Evolutionary conservation across 2,888 invertebrate genomes (phyloP).

Genomic region (Mellilla xanthometata): DNA sequence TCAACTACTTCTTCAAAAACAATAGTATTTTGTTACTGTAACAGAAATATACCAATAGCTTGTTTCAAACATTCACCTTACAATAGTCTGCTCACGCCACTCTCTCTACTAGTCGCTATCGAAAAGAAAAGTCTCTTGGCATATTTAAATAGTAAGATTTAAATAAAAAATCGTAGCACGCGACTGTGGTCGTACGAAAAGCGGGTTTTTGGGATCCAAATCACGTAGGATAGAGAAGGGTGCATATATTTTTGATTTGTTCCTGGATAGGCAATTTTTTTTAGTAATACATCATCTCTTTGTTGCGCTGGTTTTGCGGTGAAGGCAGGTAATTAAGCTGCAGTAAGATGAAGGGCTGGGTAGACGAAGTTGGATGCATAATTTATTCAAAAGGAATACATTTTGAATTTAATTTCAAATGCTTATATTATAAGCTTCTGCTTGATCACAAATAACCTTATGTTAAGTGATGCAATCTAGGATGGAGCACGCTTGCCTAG

Average conservation of each 20-base stretch:
- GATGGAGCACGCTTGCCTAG: too few relatives aligned
- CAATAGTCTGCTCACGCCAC: slow-evolving; percentile 42
- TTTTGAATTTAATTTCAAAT: too few relatives aligned
- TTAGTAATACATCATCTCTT: slow-evolving; percentile 57
- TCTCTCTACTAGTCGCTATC: slow-evolving; percentile 54
- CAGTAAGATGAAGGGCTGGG: too few relatives aligned
- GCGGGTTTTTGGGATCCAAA: slow-evolving; percentile 62
- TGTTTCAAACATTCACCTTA: slow-evolving; percentile 24
- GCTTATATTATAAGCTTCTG: too few relatives aligned
- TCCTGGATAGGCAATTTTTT: slow-evolving; percentile 72
- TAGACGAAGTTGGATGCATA: too few relatives aligned
- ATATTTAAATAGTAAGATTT: slow-evolving; percentile 79
- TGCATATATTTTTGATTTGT: slow-evolving; percentile 83
- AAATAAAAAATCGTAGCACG: slow-evolving; percentile 79
- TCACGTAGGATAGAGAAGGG: slow-evolving; percentile 77
- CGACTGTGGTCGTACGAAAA: slow-evolving; percentile 73
- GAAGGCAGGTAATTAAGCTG: slow-evolving; percentile 31
- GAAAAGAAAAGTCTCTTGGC: slow-evolving; percentile 66
- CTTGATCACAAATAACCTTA: too few relatives aligned
- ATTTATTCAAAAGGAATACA: too few relatives aligned
- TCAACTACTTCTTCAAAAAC: too few relatives aligned
- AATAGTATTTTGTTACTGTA: too few relatives aligned
- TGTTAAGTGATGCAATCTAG: too few relatives aligned
- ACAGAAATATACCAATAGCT: too few relatives aligned
- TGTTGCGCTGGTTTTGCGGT: slow-evolving; percentile 37